Conservation (phyloP, 1,140 invertebrate species). For the Papilio xuthus region DNA sequence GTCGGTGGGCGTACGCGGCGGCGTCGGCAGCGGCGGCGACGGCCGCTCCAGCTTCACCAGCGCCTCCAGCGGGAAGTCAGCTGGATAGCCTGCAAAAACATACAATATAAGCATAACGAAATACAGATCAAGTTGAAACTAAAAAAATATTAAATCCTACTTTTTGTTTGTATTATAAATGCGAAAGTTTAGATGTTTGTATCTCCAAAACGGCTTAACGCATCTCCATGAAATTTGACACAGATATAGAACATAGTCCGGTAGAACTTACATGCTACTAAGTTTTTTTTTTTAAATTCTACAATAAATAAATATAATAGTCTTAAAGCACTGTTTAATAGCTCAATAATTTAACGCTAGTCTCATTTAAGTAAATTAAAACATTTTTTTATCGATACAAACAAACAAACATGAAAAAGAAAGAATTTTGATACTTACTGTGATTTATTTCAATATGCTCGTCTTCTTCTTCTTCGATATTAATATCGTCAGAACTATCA, state of each 20-base stretch:
- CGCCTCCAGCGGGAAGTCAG: slow-evolving; percentile 79
- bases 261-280: too few relatives aligned
- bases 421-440: slow-evolving; percentile 57
- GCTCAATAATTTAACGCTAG: neutral
- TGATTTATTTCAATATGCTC: slow-evolving; percentile 70
- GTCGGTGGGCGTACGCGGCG: slow-evolving; percentile 88
- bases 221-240: too few relatives aligned
- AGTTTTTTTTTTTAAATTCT: slow-evolving; percentile 35
- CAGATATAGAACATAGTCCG: too few relatives aligned
- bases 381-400: neutral
- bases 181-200: too few relatives aligned
- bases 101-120: slow-evolving; percentile 32
- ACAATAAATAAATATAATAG: too few relatives aligned
- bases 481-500: slow-evolving; percentile 77
- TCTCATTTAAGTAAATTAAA: neutral
- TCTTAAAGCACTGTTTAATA: too few relatives aligned
- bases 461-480: slow-evolving; percentile 76
- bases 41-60: slow-evolving; percentile 84
- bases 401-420: slow-evolving; percentile 11
- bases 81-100: slow-evolving; percentile 72
- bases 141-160: too few relatives aligned
- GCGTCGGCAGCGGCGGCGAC: slow-evolving; percentile 85
- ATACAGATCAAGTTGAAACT: slow-evolving; percentile 2
- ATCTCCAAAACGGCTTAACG: too few relatives aligned
- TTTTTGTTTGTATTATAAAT: too few relatives aligned